A percentile compares a stretch with the other conserved stretches of the same genome.
phyloP scores from a whole-genome alignment of 2,797 vertebrate species.

The Gila robusta region DNA sequence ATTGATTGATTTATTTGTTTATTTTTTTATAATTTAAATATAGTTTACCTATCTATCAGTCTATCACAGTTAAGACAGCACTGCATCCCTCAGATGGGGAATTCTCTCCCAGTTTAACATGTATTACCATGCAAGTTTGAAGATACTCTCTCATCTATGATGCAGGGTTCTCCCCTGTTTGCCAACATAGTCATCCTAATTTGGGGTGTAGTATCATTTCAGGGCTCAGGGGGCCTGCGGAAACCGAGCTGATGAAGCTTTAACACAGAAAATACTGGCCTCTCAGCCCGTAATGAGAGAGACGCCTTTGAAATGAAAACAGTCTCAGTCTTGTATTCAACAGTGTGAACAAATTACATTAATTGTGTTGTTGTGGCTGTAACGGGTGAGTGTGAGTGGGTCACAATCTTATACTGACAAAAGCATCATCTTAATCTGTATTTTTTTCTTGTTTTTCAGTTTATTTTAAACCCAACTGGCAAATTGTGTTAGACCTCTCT shows the following conservation, averaged over 20 bases:
- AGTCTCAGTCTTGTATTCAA: slow-evolving; percentile 56
- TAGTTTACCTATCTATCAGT: neutral
- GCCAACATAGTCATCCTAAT: slow-evolving; percentile 65
- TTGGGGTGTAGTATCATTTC: slow-evolving; percentile 68
- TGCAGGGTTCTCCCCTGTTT: slow-evolving; percentile 58
- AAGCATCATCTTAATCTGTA: neutral
- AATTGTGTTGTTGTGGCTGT: slow-evolving; percentile 42
- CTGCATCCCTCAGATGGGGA: neutral
- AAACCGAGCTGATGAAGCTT: slow-evolving; percentile 53
- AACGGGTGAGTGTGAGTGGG: neutral
- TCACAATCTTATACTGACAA: neutral
- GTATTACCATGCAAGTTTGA: slow-evolving; percentile 69
- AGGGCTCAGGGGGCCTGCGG: slow-evolving; percentile 61
- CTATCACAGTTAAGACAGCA: neutral
- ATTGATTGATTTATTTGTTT: neutral
- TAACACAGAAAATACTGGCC: slow-evolving; percentile 60
- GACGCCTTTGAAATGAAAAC: slow-evolving; percentile 67
- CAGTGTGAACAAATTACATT: slow-evolving; percentile 65
- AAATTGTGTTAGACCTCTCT: slow-evolving; percentile 1
- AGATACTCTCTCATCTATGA: slow-evolving; percentile 61
- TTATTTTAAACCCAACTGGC: neutral
- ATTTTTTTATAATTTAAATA: neutral
- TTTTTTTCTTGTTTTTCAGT: neutral
- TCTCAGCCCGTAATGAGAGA: slow-evolving; percentile 65
- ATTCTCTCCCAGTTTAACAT: slow-evolving; percentile 43